Conservation (phyloP, 2,888 invertebrate genomes). For the Panzeria rudis region DNA sequence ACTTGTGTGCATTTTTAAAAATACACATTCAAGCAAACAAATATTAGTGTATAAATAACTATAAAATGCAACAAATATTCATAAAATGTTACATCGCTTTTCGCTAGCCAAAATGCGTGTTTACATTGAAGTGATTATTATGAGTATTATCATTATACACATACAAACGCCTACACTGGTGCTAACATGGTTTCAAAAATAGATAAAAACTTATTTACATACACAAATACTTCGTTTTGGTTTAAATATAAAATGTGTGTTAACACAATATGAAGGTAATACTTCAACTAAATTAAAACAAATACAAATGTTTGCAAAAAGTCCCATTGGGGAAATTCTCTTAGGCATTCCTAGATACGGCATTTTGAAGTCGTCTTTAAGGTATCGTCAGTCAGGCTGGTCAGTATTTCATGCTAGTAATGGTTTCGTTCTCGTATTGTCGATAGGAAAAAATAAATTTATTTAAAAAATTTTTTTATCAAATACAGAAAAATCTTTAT, state of each 20-base stretch:
- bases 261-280: constrained; percentile 62
- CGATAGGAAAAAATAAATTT: too few species aligned
- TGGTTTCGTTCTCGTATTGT: too few species aligned
- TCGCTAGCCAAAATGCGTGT: constrained; percentile 35
- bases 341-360: background rate
- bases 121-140: constrained; percentile 44
- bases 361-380: background rate
- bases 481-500: too few species aligned
- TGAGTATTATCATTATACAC: background rate
- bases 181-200: constrained; percentile 41
- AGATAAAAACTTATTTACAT: constrained; percentile 16
- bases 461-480: too few species aligned
- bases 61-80: constrained; percentile 19
- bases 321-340: background rate
- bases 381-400: background rate
- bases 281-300: constrained; percentile 23
- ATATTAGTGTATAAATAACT: background rate
- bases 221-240: constrained; percentile 39
- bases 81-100: constrained; percentile 23
- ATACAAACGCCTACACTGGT: background rate
- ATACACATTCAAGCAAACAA: background rate
- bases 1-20: constrained; percentile 23
- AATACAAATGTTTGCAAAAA: background rate
- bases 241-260: constrained; percentile 51
- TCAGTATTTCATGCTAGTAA: too few species aligned